Percentiles rank a stretch among this genome's conserved stretches.
Conservation (phyloP, 1,140 invertebrate species). For the Carcinoscorpius rotundicauda region DNA sequence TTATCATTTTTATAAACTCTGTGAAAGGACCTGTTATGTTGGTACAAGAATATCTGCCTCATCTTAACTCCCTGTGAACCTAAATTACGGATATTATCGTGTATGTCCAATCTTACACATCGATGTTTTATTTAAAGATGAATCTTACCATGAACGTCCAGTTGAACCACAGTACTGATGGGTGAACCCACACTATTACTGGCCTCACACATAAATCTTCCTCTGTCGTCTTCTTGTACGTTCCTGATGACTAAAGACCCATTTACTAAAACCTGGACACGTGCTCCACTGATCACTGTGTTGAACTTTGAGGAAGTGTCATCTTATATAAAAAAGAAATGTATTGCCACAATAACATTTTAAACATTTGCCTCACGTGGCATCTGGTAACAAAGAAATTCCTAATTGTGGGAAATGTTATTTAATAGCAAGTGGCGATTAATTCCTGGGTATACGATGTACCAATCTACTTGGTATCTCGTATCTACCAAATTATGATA, state of each 20-base stretch:
- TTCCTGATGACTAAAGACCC: constrained; percentile 20
- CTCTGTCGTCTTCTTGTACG: constrained; percentile 23
- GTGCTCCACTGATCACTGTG: constrained; percentile 20
- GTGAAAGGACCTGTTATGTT: not conserved
- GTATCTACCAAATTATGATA: too few relatives aligned
- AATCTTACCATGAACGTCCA: constrained; percentile 32
- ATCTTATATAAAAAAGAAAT: too few relatives aligned
- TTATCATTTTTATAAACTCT: not conserved
- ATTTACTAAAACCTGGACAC: constrained; percentile 18
- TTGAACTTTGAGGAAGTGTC: constrained; percentile 6
- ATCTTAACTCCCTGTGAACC: not conserved
- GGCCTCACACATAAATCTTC: constrained; percentile 40
- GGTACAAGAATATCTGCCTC: not conserved
- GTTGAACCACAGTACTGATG: constrained; percentile 34
- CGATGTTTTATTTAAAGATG: not conserved
- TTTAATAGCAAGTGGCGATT: too few relatives aligned
- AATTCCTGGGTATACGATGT: too few relatives aligned
- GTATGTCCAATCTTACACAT: too few relatives aligned
- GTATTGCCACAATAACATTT: too few relatives aligned
- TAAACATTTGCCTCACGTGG: too few relatives aligned
- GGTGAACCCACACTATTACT: constrained; percentile 37
- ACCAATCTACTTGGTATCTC: too few relatives aligned
- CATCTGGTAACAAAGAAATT: too few relatives aligned
- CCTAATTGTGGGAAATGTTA: too few relatives aligned
- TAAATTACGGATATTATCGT: not conserved